Percentiles rank a stretch among this genome's conserved stretches.
phyloP scores from a whole-genome alignment of 2,113 vertebrate genomes.

The Apistogramma diplotaenia region DNA sequence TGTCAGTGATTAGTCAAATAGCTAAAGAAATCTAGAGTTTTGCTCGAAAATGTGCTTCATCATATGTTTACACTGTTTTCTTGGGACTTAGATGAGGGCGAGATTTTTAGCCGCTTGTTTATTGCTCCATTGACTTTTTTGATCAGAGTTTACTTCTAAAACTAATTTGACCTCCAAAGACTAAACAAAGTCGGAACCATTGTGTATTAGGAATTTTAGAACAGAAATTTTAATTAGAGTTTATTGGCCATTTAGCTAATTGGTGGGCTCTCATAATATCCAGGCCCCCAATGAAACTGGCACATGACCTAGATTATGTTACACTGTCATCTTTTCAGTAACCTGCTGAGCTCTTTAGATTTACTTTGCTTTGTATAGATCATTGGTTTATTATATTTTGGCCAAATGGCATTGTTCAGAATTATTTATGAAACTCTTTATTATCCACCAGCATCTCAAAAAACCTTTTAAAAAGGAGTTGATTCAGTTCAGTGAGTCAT shows the following conservation, averaged over 20 bases:
- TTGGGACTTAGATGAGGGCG: not conserved
- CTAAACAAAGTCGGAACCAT: not conserved
- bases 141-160: not conserved
- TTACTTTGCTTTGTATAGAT: not conserved
- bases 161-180: not conserved
- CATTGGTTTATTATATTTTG: not conserved
- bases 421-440: not conserved
- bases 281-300: not conserved
- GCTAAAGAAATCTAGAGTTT: not conserved
- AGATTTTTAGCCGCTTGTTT: not conserved
- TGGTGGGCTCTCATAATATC: not conserved
- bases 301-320: not conserved
- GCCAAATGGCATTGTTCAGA: not conserved
- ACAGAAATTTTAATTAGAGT: not conserved
- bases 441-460: not conserved
- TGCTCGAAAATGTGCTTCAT: not conserved
- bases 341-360: not conserved
- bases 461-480: not conserved
- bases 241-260: not conserved
- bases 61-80: not conserved
- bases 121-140: not conserved
- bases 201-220: not conserved
- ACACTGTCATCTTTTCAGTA: not conserved
- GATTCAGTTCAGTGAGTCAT: not conserved
- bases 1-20: not conserved